Percentiles rank a stretch among this genome's conserved stretches.
These are phyloP conservation scores for Drosophila jambulina DNA, from an alignment of 1,140 invertebrate genomes.

Conservation along the genomic window DNA sequence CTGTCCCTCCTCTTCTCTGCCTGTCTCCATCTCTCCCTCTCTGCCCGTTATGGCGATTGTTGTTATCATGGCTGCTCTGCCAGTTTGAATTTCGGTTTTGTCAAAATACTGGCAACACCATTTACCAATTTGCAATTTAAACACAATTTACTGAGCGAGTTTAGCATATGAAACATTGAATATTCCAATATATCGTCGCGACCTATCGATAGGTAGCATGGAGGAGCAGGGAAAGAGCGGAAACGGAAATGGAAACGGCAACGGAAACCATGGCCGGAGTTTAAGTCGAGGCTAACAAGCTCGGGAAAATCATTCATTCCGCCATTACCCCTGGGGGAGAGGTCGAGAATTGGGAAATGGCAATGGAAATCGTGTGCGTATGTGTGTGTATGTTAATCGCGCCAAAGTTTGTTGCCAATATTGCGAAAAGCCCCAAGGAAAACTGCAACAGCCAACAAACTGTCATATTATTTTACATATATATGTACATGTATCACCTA, in stretches of 20 bases:
- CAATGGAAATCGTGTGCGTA: slow-evolving; percentile 1
- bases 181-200: slow-evolving; percentile 11
- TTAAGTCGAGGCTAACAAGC: slow-evolving; percentile 25
- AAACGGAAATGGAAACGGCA: neutral
- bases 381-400: slow-evolving; percentile 12
- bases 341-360: neutral
- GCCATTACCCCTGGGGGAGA: neutral
- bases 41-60: neutral
- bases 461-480: slow-evolving; percentile 22
- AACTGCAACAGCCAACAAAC: slow-evolving; percentile 21
- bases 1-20: neutral
- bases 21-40: neutral
- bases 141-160: slow-evolving; percentile 33
- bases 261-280: neutral
- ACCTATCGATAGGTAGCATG: neutral
- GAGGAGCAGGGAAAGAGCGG: neutral
- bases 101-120: slow-evolving; percentile 35
- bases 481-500: neutral
- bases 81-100: slow-evolving; percentile 43
- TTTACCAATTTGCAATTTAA: slow-evolving; percentile 45
- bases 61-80: slow-evolving; percentile 42
- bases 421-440: slow-evolving; percentile 19
- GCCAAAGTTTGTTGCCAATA: slow-evolving; percentile 34
- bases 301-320: slow-evolving; percentile 16
- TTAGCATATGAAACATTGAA: slow-evolving; percentile 47